These are phyloP conservation scores for Trilocha varians DNA, from an alignment of 2,888 invertebrate species.

Conservation along the genomic window DNA sequence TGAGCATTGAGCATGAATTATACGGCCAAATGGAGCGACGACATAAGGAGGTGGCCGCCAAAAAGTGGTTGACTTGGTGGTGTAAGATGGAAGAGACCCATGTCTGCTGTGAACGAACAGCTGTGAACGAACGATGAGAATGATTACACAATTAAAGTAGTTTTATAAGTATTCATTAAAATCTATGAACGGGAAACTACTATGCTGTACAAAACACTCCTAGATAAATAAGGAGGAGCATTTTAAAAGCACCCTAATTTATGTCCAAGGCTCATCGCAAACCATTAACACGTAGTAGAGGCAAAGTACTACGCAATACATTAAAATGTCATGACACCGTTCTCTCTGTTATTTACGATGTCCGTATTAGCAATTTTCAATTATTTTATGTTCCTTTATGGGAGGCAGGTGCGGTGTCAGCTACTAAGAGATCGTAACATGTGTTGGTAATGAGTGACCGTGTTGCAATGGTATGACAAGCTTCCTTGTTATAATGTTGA, in stretches of 20 bases:
- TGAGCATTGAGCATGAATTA: too few relatives aligned
- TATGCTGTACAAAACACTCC: constrained; percentile 3
- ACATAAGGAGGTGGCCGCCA: too few relatives aligned
- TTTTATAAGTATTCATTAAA: too few relatives aligned
- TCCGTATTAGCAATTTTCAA: constrained; percentile 55
- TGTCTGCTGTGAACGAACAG: too few relatives aligned
- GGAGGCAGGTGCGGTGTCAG: constrained; percentile 19
- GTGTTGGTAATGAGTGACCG: background rate
- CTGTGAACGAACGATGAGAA: too few relatives aligned
- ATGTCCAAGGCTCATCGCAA: constrained; percentile 51
- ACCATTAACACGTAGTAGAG: constrained; percentile 61
- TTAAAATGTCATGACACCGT: constrained; percentile 55
- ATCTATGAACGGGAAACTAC: too few relatives aligned
- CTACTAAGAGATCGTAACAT: background rate
- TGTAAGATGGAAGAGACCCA: too few relatives aligned
- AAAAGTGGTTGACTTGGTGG: too few relatives aligned
- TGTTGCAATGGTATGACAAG: too few relatives aligned
- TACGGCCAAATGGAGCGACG: too few relatives aligned
- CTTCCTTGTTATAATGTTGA: too few relatives aligned
- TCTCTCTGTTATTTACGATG: constrained; percentile 55
- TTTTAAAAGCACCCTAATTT: constrained; percentile 56
- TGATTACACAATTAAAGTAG: too few relatives aligned
- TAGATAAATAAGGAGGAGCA: constrained; percentile 33
- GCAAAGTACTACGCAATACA: constrained; percentile 54
- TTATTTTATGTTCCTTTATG: constrained; percentile 38